A percentile compares a stretch with the other conserved stretches of the same genome.
phyloP scores from a whole-genome alignment of 2,888 invertebrate genomes.

The Cheilosia variabilis region DNA sequence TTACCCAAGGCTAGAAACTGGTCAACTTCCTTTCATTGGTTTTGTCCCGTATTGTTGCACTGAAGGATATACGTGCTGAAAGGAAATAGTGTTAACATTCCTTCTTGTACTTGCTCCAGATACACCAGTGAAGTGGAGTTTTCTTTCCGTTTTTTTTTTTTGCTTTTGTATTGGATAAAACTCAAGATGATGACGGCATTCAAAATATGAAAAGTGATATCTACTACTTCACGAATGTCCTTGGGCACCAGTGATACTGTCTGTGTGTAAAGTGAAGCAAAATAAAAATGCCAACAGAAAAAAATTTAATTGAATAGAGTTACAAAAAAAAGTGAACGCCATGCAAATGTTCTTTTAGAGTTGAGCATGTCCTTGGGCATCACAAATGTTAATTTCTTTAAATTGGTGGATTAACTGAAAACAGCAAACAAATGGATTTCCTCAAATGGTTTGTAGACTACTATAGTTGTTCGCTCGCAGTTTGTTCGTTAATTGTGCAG shows the following conservation, averaged over 20 bases:
- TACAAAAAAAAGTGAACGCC: background rate
- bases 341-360: constrained; percentile 31
- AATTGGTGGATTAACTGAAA: constrained; percentile 44
- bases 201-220: constrained; percentile 56
- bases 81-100: constrained; percentile 50
- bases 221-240: constrained; percentile 34
- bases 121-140: constrained; percentile 47
- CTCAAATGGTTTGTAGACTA: constrained; percentile 63
- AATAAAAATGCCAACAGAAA: constrained; percentile 38
- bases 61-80: constrained; percentile 44
- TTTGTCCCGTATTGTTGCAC: constrained; percentile 17
- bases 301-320: constrained; percentile 31
- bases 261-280: constrained; percentile 42
- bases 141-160: background rate
- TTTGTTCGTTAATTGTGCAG: constrained; percentile 24
- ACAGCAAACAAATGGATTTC: constrained; percentile 62
- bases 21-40: background rate
- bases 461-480: background rate
- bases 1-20: constrained; percentile 23
- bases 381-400: background rate
- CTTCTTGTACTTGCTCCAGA: constrained; percentile 55
- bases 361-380: constrained; percentile 10
- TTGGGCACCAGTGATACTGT: constrained; percentile 62
- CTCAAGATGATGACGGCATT: constrained; percentile 60
- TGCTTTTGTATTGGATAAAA: constrained; percentile 9